Evolutionary conservation across 2,888 invertebrate genomes (phyloP).

Genomic region (Endotricha flammealis): DNA sequence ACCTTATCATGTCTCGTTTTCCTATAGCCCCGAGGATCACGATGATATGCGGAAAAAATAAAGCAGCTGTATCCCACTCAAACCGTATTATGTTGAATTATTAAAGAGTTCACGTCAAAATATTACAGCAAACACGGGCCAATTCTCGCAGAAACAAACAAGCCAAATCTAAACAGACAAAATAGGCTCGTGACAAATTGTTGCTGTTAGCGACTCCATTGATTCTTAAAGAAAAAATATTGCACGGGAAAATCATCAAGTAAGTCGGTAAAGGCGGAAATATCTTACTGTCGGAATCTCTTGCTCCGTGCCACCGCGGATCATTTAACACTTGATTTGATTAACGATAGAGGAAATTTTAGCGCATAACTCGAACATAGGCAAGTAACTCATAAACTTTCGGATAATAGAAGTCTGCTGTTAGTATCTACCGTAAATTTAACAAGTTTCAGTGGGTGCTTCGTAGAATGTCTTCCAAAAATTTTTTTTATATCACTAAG

Average conservation of each 20-base stretch:
- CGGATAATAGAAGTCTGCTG: background rate
- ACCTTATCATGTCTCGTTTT: background rate
- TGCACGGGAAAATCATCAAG: slow-evolving; percentile 51
- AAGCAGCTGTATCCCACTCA: slow-evolving; percentile 2
- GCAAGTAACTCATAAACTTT: slow-evolving; percentile 5
- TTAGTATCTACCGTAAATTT: too few relatives aligned
- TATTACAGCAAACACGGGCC: slow-evolving; percentile 20
- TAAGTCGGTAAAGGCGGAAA: slow-evolving; percentile 38
- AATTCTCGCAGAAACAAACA: slow-evolving; percentile 41
- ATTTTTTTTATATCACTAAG: too few relatives aligned
- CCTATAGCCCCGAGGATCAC: background rate
- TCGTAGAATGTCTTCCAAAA: too few relatives aligned
- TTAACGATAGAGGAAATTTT: slow-evolving; percentile 44
- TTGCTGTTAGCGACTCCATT: slow-evolving; percentile 58
- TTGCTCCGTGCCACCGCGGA: slow-evolving; percentile 36
- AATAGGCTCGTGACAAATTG: slow-evolving; percentile 60
- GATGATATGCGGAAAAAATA: slow-evolving; percentile 2
- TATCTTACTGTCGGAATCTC: slow-evolving; percentile 45
- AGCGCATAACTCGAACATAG: slow-evolving; percentile 23
- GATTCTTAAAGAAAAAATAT: slow-evolving; percentile 58
- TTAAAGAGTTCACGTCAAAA: slow-evolving; percentile 10
- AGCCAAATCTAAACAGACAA: slow-evolving; percentile 45
- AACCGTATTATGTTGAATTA: slow-evolving; percentile 8
- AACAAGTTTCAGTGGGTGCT: too few relatives aligned
- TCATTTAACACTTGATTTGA: slow-evolving; percentile 64